Evolutionary conservation across 2,113 vertebrate genomes (phyloP), one percentile per base, ranked within the genome.

Genomic region (Cololabis saira): DNA sequence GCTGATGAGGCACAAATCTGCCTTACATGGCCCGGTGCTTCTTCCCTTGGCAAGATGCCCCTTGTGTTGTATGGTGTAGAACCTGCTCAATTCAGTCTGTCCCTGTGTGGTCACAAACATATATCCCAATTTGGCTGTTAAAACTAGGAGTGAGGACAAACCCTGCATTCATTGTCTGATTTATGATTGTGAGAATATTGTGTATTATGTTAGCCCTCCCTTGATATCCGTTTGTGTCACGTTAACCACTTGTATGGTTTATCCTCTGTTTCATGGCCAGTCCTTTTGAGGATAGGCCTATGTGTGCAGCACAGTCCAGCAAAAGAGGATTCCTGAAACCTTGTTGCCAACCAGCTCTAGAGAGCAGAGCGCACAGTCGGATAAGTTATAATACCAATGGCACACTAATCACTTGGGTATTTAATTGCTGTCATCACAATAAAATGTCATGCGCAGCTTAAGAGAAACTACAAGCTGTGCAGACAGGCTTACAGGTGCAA

Each of bases 391-490:
- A 87, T 87, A 76, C 82, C 61, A 10, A 74, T 77, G 78, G 74
- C 73, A 73, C 75, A 79, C 75, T 81, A 82, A 84, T 77, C 81
- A 76, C 55, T 9, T 17, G 71, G 67, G 78, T 84, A 86, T 92
- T 89, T 91, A 90, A 91, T 92, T 89, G 83, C 83, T 86, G 79
- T 84, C 84, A 84, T 88, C 73, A 72, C 77, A 83, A 80, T 83
- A 70, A 75, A 81, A 81, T 60, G 76, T 68, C 81, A 75, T 76
- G 74, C 67, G 67, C 72, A 77, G 85, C 78, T 88, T 89, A 85
- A 76, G 78, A 58, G 65, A 67, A 63, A 65, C 71, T 69, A 50
- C 74, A 70, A 73, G 69, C 71, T 78, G 72, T 83, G 63, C 69
- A 55, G 58, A 67, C 62, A 64, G 77, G 83, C 80, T 90, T 86